Base-by-base conservation (phyloP, 1,140 invertebrate genomes). In the Bombus sylvicola region DNA sequence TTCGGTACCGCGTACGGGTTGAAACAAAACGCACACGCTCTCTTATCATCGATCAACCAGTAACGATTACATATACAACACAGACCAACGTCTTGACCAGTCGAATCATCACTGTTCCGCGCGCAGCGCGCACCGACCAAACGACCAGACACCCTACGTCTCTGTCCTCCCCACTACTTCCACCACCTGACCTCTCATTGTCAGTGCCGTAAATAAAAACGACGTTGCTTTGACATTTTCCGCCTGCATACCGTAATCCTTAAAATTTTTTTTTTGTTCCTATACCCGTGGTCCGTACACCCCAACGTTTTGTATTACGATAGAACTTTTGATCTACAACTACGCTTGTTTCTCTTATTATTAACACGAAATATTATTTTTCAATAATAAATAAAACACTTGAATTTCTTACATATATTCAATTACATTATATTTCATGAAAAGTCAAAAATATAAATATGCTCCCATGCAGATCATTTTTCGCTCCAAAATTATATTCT, bases 71-170 rank as follows among this genome's bases (percentile, higher is more conserved):
- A 18, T 53, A 22, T 53, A 53, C 6, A 22, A 53, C 25, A 71
- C 64, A 59, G 6, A 68, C 53, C 77, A 41, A 37, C 47, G 64
- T 47, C 57, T 57, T 5, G 71, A 89, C 79, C 41, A 86, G 87
- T 53, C 87, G 79, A 81, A 81, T 83, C 72, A 62, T 71, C 81
- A 87, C 88, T 89, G 85, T 62, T 87, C 87, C 74, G 25, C 80
- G 84, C 71, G 83, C 75, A 81, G 25, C 80, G 84, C 71, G 83
- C 75, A 81, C 76, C 87, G 53, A 87, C 88, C 84, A n/a, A 74
- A 71, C 88, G 80, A 89, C 84, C 88, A 81, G 88, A 87, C 76
- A 89, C 88, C 80, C 88, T 86, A 79, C 53, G 75, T 82, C 80
- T 77, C 84, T 72, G 53, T 39, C 15, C 41, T 39, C 64, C 57